Conservation (phyloP, 2,888 invertebrate genomes). For the Melipona beecheii region DNA sequence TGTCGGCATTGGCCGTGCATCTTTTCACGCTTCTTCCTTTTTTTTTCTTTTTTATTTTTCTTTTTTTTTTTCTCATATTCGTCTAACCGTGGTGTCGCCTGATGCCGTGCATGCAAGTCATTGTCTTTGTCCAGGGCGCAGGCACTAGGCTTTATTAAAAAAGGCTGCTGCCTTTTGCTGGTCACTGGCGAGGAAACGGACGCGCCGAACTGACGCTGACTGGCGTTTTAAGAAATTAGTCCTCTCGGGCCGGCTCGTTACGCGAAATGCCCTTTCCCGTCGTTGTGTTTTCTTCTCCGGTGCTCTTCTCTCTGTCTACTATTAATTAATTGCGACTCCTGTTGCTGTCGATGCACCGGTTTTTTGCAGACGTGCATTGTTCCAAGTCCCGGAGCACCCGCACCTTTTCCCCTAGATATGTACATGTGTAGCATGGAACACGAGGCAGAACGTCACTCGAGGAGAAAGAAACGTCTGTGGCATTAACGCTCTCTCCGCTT, state of each 20-base stretch:
- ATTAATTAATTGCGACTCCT: conserved; percentile 43
- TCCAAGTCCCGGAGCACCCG: neutral
- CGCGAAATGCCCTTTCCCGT: conserved; percentile 28
- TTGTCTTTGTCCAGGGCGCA: conserved; percentile 67
- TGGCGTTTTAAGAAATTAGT: conserved; percentile 79
- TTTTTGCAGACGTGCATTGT: neutral
- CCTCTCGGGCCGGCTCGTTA: conserved; percentile 61
- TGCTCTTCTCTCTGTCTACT: neutral
- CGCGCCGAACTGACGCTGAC: conserved; percentile 49
- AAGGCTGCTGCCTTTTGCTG: conserved; percentile 70
- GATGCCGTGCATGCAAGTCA: conserved; percentile 53
- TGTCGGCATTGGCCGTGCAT: conserved; percentile 52
- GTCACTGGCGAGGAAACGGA: conserved; percentile 80
- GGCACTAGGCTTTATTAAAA: conserved; percentile 82
- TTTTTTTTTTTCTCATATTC: neutral
- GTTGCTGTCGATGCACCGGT: conserved; percentile 4
- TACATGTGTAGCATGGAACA: too few relatives aligned
- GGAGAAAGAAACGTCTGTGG: neutral
- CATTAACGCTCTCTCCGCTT: neutral
- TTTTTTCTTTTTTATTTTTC: neutral
- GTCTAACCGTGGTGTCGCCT: conserved; percentile 44
- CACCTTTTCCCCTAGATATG: neutral
- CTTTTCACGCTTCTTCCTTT: conserved; percentile 23
- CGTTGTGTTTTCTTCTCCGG: neutral
- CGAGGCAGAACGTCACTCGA: neutral